phyloP scores from a whole-genome alignment of 2,113 vertebrate species.

The Silurus glanis region DNA sequence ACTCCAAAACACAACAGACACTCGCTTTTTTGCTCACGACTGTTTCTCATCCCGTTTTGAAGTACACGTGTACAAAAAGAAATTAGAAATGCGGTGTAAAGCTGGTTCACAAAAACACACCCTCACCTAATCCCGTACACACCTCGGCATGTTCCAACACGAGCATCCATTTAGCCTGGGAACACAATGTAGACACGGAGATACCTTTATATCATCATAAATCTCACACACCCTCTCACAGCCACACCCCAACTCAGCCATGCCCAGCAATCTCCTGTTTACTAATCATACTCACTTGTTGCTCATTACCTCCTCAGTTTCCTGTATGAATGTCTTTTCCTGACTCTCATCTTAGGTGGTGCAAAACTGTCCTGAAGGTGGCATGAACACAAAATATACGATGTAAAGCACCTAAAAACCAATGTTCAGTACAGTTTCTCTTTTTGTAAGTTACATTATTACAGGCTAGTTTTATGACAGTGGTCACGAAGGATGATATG shows the following conservation, averaged over 20 bases:
- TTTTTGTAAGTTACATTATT: too few relatives aligned
- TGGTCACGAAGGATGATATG: too few relatives aligned
- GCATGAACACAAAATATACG: not conserved
- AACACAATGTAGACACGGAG: not conserved
- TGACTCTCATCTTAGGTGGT: not conserved
- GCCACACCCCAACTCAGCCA: not conserved
- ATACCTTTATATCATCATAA: not conserved
- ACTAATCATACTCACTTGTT: not conserved
- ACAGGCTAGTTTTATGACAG: too few relatives aligned
- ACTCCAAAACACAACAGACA: not conserved
- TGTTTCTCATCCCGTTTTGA: not conserved
- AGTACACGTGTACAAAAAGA: not conserved
- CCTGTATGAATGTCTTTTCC: not conserved
- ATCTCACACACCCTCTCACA: not conserved
- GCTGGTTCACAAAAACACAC: conserved; percentile 1
- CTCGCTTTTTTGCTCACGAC: not conserved
- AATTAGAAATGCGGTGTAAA: not conserved
- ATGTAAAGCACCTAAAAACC: not conserved
- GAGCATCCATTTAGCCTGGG: not conserved
- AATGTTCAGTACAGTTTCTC: too few relatives aligned
- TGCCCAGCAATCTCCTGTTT: not conserved
- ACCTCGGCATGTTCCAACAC: not conserved
- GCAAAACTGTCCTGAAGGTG: not conserved
- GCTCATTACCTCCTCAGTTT: not conserved
- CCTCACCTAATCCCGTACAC: not conserved